A percentile compares a stretch with the other conserved stretches of the same genome.
Conservation (phyloP, 2,888 invertebrate species). For the Dione juno region DNA sequence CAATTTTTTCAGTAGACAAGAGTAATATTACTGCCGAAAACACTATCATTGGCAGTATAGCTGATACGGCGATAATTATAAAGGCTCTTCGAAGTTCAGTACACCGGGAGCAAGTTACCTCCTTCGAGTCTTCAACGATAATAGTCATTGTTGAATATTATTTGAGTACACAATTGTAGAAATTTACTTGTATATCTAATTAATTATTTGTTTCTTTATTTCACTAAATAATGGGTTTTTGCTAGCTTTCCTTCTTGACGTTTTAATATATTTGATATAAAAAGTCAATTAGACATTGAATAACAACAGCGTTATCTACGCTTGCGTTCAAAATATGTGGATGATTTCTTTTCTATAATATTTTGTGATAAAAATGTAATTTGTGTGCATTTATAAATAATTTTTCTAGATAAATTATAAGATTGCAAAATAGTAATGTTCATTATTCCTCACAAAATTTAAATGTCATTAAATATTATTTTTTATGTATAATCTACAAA, state of each 20-base stretch:
- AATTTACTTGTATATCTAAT: not conserved
- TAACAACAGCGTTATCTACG: not conserved
- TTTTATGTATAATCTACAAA: no score
- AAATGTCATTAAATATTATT: no score
- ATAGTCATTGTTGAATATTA: conserved; percentile 51
- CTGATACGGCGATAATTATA: conserved; percentile 60
- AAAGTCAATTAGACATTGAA: not conserved
- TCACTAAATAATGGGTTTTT: not conserved
- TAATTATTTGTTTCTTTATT: not conserved
- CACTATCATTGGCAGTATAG: conserved; percentile 63
- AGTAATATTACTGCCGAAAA: conserved; percentile 59
- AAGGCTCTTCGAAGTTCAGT: conserved; percentile 58
- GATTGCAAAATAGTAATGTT: no score
- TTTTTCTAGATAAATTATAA: no score
- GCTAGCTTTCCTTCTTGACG: not conserved
- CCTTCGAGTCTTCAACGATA: conserved; percentile 58
- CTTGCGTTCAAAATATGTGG: not conserved
- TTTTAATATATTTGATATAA: not conserved
- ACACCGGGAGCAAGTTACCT: conserved; percentile 60
- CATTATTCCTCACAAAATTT: no score
- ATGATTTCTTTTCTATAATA: not conserved
- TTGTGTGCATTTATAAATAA: no score
- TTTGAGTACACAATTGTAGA: not conserved
- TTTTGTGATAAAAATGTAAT: not conserved
- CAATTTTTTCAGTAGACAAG: conserved; percentile 50